Evolutionary conservation across 2,797 vertebrate genomes (phyloP).

Genomic region (Luscinia luscinia): DNA sequence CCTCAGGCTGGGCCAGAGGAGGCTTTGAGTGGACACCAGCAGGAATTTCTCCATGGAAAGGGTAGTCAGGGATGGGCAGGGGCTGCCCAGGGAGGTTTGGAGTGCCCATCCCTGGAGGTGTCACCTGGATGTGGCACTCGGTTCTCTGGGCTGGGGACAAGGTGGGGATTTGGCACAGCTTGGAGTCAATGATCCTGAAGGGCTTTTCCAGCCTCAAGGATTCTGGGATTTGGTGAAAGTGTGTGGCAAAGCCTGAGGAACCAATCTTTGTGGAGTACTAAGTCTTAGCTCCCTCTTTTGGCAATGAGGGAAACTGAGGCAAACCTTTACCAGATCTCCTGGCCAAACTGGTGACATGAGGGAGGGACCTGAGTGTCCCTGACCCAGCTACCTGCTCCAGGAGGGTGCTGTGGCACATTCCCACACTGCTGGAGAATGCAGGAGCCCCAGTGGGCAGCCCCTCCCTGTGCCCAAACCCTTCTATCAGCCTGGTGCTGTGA

Average conservation of each 20-base stretch:
- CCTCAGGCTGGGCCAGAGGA: neutral
- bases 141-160: neutral
- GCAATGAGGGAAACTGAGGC: neutral
- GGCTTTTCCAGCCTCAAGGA: neutral
- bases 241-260: neutral
- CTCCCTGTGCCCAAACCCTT: neutral
- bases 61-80: accelerated
- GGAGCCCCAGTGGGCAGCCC: neutral
- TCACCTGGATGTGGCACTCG: accelerated
- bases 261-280: neutral
- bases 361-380: neutral
- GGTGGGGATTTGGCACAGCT: neutral
- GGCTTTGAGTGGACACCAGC: accelerated
- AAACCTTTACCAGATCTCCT: neutral
- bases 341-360: neutral
- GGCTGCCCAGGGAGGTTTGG: neutral
- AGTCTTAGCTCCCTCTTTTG: neutral
- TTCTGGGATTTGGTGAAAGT: neutral
- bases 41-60: neutral
- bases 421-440: accelerated
- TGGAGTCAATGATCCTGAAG: accelerated
- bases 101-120: neutral
- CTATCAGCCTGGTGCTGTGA: neutral
- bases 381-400: neutral
- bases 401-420: neutral